Base-by-base conservation (phyloP, 2,797 vertebrate species). In the Botia almorhae region DNA sequence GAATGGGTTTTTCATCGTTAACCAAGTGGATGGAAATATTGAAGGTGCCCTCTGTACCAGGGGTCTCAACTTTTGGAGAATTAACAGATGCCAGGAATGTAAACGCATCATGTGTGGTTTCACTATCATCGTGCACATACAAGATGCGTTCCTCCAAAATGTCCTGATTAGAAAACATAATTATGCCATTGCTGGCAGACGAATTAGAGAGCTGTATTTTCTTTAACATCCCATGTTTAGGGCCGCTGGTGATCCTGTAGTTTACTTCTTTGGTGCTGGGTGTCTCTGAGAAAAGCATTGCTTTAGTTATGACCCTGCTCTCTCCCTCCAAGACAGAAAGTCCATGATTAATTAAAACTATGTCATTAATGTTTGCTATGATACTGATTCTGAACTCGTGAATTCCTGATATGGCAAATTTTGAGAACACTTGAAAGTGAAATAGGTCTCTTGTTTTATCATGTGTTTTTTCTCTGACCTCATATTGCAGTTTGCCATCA, bases 61-160 rank as follows among this genome's bases (percentile, higher is more conserved):
- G 80, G 61, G 83, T 67, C 1, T 86, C 86, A 1, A 80, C 76
- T 75, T 74, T 81, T 55, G 87, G 86, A 6, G 68, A 39, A 36
- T 81, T 83, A 46, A 91, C 82, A 6, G 84, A 89, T 4, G 91
- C 91, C 81, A 91, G 84, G 82, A 97, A 93, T 6, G 84, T 83
- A 83, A 99, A 96, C 8, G 91, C 90, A 61, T 98, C 96, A 55
- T 85, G 87, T 0, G 29, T 82, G 1, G 93, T 96, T 90, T 99
- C 97, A 46, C 95, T 96, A 85, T 97, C 93, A 0, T 98, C 95
- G 0, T 98, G 97, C 63, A 95, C 85, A 3, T 96, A 99, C 87
- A 96, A 90, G 83, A 98, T 89, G 69, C 69, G 81, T 71, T 94
- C 91, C 23, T 86, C 88, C 0, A 81, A 60, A 78, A 97, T 94